phyloP scores from a whole-genome alignment of 2,113 vertebrate species.

The Litocranius walleri region DNA sequence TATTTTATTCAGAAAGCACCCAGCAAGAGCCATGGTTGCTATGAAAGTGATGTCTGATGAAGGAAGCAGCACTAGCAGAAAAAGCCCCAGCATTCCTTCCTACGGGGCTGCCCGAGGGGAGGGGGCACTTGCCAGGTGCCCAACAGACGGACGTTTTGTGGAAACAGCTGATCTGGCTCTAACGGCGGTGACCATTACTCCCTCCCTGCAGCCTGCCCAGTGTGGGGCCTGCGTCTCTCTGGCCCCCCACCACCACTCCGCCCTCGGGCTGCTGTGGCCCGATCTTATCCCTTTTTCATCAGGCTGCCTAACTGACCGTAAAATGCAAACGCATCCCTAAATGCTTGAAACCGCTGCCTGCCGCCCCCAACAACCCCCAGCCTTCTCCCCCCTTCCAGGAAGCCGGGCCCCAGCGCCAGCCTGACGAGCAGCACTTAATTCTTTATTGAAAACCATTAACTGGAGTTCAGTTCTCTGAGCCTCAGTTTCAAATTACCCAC shows the following conservation, averaged over 20 bases:
- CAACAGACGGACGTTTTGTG: not conserved
- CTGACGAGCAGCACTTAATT: slow-evolving; percentile 72
- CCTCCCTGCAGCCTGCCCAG: not conserved
- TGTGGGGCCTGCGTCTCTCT: not conserved
- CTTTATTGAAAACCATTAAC: slow-evolving; percentile 78
- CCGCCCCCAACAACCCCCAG: not conserved
- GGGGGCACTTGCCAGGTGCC: not conserved
- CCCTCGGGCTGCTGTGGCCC: slow-evolving; percentile 60
- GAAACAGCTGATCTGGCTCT: slow-evolving; percentile 19
- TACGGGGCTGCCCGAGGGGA: not conserved
- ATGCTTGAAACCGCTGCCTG: not conserved
- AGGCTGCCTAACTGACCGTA: slow-evolving; percentile 72
- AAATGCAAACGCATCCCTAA: slow-evolving; percentile 67
- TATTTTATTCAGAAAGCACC: not conserved
- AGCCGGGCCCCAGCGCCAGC: slow-evolving; percentile 46
- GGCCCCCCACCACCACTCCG: not conserved
- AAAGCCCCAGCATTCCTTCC: not conserved
- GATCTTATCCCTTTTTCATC: slow-evolving; percentile 64
- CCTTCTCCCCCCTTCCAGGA: slow-evolving; percentile 51
- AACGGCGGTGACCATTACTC: not conserved
- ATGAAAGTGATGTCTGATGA: not conserved
- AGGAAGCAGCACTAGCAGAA: not conserved
- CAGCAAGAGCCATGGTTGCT: not conserved
- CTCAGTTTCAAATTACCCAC: slow-evolving; percentile 75
- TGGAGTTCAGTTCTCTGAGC: slow-evolving; percentile 72